A percentile compares a stretch with the other conserved stretches of the same genome.
phyloP scores from a whole-genome alignment of 2,797 vertebrate genomes.

The Lates japonicus region DNA sequence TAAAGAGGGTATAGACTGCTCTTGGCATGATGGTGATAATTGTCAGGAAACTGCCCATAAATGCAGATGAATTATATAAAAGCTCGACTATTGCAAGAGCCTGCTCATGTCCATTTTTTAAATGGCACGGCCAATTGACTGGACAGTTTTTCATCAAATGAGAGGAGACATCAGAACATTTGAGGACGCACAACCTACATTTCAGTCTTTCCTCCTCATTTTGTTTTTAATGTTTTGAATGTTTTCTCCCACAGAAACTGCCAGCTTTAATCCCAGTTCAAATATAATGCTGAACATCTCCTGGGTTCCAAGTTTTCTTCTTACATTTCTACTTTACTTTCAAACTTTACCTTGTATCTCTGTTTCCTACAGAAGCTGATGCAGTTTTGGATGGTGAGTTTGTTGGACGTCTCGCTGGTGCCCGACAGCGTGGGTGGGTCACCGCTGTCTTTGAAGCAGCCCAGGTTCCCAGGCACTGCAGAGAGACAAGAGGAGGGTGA shows the following conservation, averaged over 20 bases:
- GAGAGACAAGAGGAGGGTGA: slow-evolving; percentile 36
- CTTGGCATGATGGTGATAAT: slow-evolving; percentile 32
- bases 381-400: slow-evolving; percentile 96
- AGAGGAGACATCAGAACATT: slow-evolving; percentile 3
- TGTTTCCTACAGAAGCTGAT: slow-evolving; percentile 95
- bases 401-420: slow-evolving; percentile 93
- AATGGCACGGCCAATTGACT: slow-evolving; percentile 5
- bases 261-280: not conserved
- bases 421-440: slow-evolving; percentile 94
- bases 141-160: slow-evolving; percentile 1
- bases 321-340: not conserved
- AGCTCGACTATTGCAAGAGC: slow-evolving; percentile 5
- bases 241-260: not conserved
- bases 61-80: slow-evolving; percentile 54
- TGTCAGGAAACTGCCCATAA: slow-evolving; percentile 53
- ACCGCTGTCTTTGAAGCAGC: slow-evolving; percentile 96
- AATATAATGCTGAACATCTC: not conserved
- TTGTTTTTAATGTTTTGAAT: not conserved
- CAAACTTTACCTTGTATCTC: slow-evolving; percentile 91
- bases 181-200: not conserved
- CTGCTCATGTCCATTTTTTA: slow-evolving; percentile 28
- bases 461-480: slow-evolving; percentile 96
- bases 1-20: slow-evolving; percentile 49
- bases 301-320: not conserved
- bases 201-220: not conserved